A percentile compares a stretch with the other conserved stretches of the same genome.
These are phyloP conservation scores for Otocyon megalotis DNA, from an alignment of 2,113 vertebrate species.

Conservation along the genomic window DNA sequence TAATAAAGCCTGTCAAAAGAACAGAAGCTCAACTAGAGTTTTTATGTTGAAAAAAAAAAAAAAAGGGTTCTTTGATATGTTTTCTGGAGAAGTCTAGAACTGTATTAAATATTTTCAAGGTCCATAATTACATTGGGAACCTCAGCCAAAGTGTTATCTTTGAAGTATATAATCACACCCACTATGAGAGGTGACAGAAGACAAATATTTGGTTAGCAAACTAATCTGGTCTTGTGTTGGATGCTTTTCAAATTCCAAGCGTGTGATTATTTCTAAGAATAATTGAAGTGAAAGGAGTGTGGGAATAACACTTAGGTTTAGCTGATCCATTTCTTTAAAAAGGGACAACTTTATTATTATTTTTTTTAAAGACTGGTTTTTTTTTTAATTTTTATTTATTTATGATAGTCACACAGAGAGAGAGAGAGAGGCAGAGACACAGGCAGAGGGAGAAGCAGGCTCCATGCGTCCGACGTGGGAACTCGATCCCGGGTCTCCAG, in stretches of 20 bases:
- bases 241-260: slow-evolving; percentile 72
- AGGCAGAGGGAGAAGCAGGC: no score
- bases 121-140: background rate
- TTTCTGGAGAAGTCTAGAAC: slow-evolving; percentile 22
- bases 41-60: background rate
- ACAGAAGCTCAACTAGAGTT: background rate
- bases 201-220: slow-evolving; percentile 49
- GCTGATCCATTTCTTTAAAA: background rate
- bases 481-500: no score
- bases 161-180: background rate
- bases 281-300: slow-evolving; percentile 71
- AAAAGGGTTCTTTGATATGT: background rate
- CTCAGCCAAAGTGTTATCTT: slow-evolving; percentile 35
- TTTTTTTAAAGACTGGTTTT: no score
- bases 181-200: background rate
- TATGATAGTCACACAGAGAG: no score
- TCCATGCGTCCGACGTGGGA: no score
- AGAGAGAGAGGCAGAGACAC: no score
- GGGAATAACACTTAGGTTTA: background rate
- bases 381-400: no score
- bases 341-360: background rate
- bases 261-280: slow-evolving; percentile 79
- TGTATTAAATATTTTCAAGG: background rate
- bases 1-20: slow-evolving; percentile 46
- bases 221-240: slow-evolving; percentile 4